A percentile compares a stretch with the other conserved stretches of the same genome.
These are phyloP conservation scores for Drosophila albomicans DNA, from an alignment of 1,140 invertebrate species.

Conservation along the genomic window DNA sequence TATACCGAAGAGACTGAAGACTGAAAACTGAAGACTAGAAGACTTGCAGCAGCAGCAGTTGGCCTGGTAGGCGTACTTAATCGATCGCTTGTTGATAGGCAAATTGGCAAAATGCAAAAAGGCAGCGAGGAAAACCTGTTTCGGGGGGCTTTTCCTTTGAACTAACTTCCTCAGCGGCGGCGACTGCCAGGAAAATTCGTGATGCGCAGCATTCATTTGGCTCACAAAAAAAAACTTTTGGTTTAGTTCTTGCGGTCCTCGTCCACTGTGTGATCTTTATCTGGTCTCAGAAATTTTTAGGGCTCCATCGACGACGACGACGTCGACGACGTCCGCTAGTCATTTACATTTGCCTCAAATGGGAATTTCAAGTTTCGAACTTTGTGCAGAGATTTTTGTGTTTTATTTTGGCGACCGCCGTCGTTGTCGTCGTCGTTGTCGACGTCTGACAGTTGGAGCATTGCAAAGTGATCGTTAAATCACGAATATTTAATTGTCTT, in stretches of 20 bases:
- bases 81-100: slow-evolving; percentile 85
- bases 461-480: slow-evolving; percentile 85
- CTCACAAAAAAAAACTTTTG: slow-evolving; percentile 39
- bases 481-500: slow-evolving; percentile 85
- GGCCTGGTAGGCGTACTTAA: slow-evolving; percentile 80
- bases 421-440: slow-evolving; percentile 24
- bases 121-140: slow-evolving; percentile 68
- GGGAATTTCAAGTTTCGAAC: slow-evolving; percentile 55
- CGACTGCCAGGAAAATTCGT: slow-evolving; percentile 68
- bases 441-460: slow-evolving; percentile 76
- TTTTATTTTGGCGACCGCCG: slow-evolving; percentile 35
- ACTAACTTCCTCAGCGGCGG: slow-evolving; percentile 29
- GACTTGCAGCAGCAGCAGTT: slow-evolving; percentile 6
- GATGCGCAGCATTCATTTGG: slow-evolving; percentile 67
- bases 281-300: slow-evolving; percentile 74
- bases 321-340: slow-evolving; percentile 55
- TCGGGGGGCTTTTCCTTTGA: slow-evolving; percentile 40
- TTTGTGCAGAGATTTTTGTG: slow-evolving; percentile 10
- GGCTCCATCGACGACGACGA: slow-evolving; percentile 56
- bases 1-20: slow-evolving; percentile 47
- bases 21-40: background rate
- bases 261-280: slow-evolving; percentile 79
- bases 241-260: slow-evolving; percentile 73
- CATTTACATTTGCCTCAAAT: slow-evolving; percentile 73
- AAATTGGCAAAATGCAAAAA: slow-evolving; percentile 81